Evolutionary conservation across 2,113 vertebrate genomes (phyloP), one percentile per base, ranked within the genome.

Genomic region (Podarcis muralis): DNA sequence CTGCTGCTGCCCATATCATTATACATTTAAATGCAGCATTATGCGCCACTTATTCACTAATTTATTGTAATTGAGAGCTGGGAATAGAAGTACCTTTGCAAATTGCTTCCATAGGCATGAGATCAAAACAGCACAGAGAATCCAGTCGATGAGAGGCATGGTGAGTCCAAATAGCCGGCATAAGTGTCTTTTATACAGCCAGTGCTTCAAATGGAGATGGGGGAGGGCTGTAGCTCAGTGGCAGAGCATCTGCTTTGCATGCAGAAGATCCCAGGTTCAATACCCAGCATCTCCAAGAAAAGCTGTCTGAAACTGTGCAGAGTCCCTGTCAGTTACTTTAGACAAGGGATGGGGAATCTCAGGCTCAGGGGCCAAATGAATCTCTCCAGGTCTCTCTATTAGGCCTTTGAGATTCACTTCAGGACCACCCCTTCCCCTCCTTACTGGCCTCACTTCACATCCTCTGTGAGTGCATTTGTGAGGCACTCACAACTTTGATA

Each of bases 41-140:
- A 91, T 94, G 90, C 92, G 90, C 94, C 93, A 94, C 94, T 91
- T 94, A 94, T 93, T 94, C 94, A 86, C 89, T 91, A 86, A 87
- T 91, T 93, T 91, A 90, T 93, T 93, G 80, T 87, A 95, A 92
- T 89, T 91, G 92, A 91, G 88, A 72, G 85, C 81, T 90, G 90
- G 88, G 78, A 94, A 85, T 84, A 92, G 89, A 87, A 94, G 93
- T 94, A 91, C 89, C 76, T 93, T 94, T 94, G 91, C 90, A 94
- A 92, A 94, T 94, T 85, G 84, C 84, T 93, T 91, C 43, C 65
- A 76, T 87, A 82, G 81, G 91, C 93, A 66, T 65, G 4, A 80
- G 48, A 82, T 75, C 53, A 82, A 82, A 87, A 74, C 62, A 57
- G 76, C 62, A 48, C 4, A 9, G 75, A 79, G 18, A 48, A 79